Percentiles rank a stretch among this genome's conserved stretches.
Conservation (phyloP, 1,140 invertebrate species). For the Pantala flavescens region DNA sequence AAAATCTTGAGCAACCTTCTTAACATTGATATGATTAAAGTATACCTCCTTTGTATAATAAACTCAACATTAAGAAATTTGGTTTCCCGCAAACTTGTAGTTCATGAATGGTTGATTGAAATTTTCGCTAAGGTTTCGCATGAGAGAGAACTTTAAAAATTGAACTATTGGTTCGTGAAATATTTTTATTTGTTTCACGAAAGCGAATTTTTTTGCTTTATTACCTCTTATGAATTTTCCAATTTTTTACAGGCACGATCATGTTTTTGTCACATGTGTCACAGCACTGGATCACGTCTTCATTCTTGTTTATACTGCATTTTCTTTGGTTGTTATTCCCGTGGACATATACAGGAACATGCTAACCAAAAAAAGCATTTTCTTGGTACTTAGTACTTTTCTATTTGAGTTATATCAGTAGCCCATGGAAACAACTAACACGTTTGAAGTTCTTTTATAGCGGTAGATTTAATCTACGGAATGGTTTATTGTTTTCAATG, state of each 20-base stretch:
- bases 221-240: slow-evolving; percentile 13
- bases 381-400: slow-evolving; percentile 41
- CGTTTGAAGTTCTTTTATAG: slow-evolving; percentile 28
- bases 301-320: slow-evolving; percentile 87
- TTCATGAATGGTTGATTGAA: too few species aligned
- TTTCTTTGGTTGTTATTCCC: slow-evolving; percentile 76
- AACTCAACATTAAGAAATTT: too few species aligned
- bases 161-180: too few species aligned
- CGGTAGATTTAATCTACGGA: slow-evolving; percentile 79
- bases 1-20: slow-evolving; percentile 14
- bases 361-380: slow-evolving; percentile 67
- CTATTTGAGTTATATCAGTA: background rate
- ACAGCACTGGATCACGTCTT: slow-evolving; percentile 58
- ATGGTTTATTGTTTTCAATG: slow-evolving; percentile 87
- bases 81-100: too few species aligned
- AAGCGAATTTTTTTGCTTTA: too few species aligned
- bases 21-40: too few species aligned
- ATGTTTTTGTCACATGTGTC: slow-evolving; percentile 66
- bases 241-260: slow-evolving; percentile 51
- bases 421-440: background rate
- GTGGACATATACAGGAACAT: slow-evolving; percentile 76
- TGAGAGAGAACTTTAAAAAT: too few species aligned
- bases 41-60: too few species aligned
- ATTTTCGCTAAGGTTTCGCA: too few species aligned
- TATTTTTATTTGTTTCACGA: too few species aligned